Percentiles rank a stretch among this genome's conserved stretches.
Evolutionary conservation across 2,797 vertebrate species (phyloP).

Genomic region (Bovichtus variegatus): DNA sequence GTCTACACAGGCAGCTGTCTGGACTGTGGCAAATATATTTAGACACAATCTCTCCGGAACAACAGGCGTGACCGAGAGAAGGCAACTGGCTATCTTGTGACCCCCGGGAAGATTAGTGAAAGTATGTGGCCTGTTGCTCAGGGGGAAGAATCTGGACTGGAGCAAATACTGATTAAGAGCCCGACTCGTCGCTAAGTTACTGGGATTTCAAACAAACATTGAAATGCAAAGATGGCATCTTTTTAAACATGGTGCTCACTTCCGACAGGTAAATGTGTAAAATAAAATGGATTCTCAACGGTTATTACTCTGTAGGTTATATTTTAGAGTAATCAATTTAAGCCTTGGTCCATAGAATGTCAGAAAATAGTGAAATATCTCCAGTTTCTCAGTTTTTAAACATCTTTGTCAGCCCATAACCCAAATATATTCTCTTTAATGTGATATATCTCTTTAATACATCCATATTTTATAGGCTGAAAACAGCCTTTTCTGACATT

Average conservation of each 20-base stretch:
- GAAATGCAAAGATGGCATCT: neutral
- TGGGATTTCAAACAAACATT: neutral
- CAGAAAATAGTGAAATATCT: too few relatives aligned
- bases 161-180: constrained; percentile 13
- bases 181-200: constrained; percentile 14
- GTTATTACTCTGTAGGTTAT: too few relatives aligned
- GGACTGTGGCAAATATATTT: constrained; percentile 80
- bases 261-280: neutral
- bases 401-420: too few relatives aligned
- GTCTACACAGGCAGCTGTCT: constrained; percentile 79
- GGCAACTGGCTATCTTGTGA: constrained; percentile 80
- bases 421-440: too few relatives aligned
- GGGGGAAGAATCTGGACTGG: constrained; percentile 33
- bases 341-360: too few relatives aligned
- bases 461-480: too few relatives aligned
- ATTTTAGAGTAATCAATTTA: too few relatives aligned
- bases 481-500: too few relatives aligned
- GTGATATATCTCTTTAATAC: too few relatives aligned
- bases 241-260: neutral
- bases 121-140: constrained; percentile 68
- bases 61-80: constrained; percentile 74
- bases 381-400: too few relatives aligned
- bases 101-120: constrained; percentile 67
- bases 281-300: too few relatives aligned
- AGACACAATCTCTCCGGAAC: constrained; percentile 80